Base-by-base conservation (phyloP, 2,113 vertebrate species). In the Salvator merianae region DNA sequence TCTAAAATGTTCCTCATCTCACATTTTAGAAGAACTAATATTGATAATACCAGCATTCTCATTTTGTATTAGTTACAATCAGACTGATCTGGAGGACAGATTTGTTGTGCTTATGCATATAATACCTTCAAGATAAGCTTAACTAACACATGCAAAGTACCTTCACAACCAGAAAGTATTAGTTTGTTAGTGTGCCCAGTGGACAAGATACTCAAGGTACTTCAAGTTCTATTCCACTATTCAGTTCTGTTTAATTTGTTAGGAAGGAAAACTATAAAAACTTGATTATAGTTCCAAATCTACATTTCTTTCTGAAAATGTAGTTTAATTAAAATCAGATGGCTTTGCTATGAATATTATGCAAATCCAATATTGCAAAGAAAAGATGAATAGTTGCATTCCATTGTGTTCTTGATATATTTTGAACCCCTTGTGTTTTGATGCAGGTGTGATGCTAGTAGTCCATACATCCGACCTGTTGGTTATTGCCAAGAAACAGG, bases 381-480 rank as follows among this genome's bases (percentile, higher is more conserved):
- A 74, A 43, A 40, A 13, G 66, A 87, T 84, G 81, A 89, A 85
- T 89, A 85, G 10, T 74, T 92, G 12, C 66, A 83, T 88, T 87
- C 72, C 71, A 65, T 88, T 77, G 74, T 65, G 38, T 87, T 78
- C 79, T 55, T 18, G 78, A 74, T 89, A 30, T 89, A 83, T 81
- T 86, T 85, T 68, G 55, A 91, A 91, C 87, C 86, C 89, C 71
- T 75, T 90, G 88, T 89, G 55, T 70, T 84, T 82, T 81, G 86
- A 59, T 92, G 50, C 93, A 98, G 98, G 98, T 98, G 98, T 93
- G 98, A 98, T 82, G 95, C 97, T 2, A 98, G 97, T 95, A 98
- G 97, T 94, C 97, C 97, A 0, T 98, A 97, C 88, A 98, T 98
- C 83, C 97, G 95, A 91, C 98, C 98, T 65, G 97, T 98, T 24